Evolutionary conservation across 2,797 vertebrate genomes (phyloP).

Genomic region (Rallus crepitans): DNA sequence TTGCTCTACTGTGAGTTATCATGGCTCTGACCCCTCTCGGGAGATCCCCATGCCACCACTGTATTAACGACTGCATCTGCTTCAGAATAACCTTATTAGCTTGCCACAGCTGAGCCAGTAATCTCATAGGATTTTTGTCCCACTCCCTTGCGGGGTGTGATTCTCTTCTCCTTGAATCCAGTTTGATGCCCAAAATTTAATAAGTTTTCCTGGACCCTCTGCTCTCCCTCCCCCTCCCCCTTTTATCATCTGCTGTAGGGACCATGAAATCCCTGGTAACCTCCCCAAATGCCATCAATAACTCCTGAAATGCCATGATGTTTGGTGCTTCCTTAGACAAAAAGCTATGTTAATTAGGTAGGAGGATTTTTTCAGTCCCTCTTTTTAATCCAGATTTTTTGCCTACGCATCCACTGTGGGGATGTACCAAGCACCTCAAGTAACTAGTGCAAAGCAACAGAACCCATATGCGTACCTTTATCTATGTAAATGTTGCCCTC

Average conservation of each 20-base stretch:
- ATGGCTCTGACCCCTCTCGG: slow-evolving; percentile 83
- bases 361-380: slow-evolving; percentile 61
- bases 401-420: not conserved
- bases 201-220: slow-evolving; percentile 78
- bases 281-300: slow-evolving; percentile 81
- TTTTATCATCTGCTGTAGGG: slow-evolving; percentile 80
- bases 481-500: slow-evolving; percentile 67
- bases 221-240: slow-evolving; percentile 70
- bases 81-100: slow-evolving; percentile 86
- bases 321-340: slow-evolving; percentile 75
- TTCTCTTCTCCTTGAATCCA: slow-evolving; percentile 81
- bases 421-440: slow-evolving; percentile 15
- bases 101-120: slow-evolving; percentile 83
- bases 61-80: slow-evolving; percentile 86
- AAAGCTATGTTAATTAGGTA: slow-evolving; percentile 78
- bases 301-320: slow-evolving; percentile 79
- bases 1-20: slow-evolving; percentile 82
- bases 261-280: slow-evolving; percentile 78
- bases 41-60: slow-evolving; percentile 84
- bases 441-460: slow-evolving; percentile 43
- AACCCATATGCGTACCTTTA: slow-evolving; percentile 18
- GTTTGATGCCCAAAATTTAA: slow-evolving; percentile 82
- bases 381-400: slow-evolving; percentile 67
- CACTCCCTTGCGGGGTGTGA: slow-evolving; percentile 74
- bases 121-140: slow-evolving; percentile 79